phyloP scores from a whole-genome alignment of 2,797 vertebrate species.

The Eutrigla gurnardus region DNA sequence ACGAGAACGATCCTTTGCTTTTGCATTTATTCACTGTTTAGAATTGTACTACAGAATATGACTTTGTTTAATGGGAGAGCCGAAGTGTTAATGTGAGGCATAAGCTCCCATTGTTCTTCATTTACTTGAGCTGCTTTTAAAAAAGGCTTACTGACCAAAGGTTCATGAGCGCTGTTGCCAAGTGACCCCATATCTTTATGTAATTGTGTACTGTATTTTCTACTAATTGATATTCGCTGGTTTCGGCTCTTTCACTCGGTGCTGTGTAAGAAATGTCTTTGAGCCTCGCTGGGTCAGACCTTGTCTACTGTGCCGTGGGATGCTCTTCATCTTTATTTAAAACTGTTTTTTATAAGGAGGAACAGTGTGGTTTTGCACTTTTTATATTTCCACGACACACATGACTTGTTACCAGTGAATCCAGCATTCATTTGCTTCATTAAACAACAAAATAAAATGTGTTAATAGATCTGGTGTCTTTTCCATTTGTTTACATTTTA shows the following conservation, averaged over 20 bases:
- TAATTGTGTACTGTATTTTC: slow-evolving; percentile 82
- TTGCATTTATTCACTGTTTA: slow-evolving; percentile 83
- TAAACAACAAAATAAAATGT: slow-evolving; percentile 84
- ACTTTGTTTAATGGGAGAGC: slow-evolving; percentile 58
- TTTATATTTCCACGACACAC: slow-evolving; percentile 82
- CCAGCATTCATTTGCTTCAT: slow-evolving; percentile 83
- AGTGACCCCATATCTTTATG: slow-evolving; percentile 65
- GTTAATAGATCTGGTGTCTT: slow-evolving; percentile 62
- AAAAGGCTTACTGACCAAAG: slow-evolving; percentile 76
- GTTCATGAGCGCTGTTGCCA: slow-evolving; percentile 71
- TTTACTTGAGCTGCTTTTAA: slow-evolving; percentile 80
- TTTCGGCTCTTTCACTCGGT: slow-evolving; percentile 70
- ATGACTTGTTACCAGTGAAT: slow-evolving; percentile 78
- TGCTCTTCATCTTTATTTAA: slow-evolving; percentile 84
- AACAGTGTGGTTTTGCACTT: slow-evolving; percentile 86
- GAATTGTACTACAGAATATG: slow-evolving; percentile 73
- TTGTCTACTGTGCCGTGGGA: slow-evolving; percentile 79
- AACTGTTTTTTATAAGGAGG: slow-evolving; percentile 80
- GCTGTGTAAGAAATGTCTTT: slow-evolving; percentile 79
- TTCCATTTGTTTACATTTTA: neutral
- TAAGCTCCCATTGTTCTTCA: slow-evolving; percentile 63
- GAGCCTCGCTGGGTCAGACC: slow-evolving; percentile 78
- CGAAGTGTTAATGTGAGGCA: slow-evolving; percentile 66
- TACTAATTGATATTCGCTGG: slow-evolving; percentile 76
- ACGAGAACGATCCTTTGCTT: slow-evolving; percentile 68